Conservation (phyloP, 2,888 invertebrate genomes). For the Dorcus parallelipipedus region DNA sequence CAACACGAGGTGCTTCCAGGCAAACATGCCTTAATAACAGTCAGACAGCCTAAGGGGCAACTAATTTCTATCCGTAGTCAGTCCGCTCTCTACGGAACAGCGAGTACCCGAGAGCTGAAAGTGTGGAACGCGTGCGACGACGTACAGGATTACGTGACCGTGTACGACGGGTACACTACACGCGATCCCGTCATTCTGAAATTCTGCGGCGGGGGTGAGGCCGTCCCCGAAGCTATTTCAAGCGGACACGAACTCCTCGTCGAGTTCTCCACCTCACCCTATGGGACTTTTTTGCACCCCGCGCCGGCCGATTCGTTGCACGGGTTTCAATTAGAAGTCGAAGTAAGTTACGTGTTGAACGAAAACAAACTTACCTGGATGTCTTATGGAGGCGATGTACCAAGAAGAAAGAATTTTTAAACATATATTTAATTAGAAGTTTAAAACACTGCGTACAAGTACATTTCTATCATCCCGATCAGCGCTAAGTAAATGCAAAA, state of each 20-base stretch:
- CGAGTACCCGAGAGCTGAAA: slow-evolving; percentile 50
- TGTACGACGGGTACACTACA: slow-evolving; percentile 86
- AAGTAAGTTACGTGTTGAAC: slow-evolving; percentile 46
- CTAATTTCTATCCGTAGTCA: slow-evolving; percentile 80
- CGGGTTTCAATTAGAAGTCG: slow-evolving; percentile 86
- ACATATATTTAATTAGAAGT: no score
- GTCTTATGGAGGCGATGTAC: no score
- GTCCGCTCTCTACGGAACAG: slow-evolving; percentile 61
- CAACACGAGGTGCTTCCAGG: slow-evolving; percentile 82
- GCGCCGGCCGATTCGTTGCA: slow-evolving; percentile 74
- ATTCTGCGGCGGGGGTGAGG: slow-evolving; percentile 86
- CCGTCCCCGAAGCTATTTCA: slow-evolving; percentile 80
- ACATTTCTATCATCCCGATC: no score
- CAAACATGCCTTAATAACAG: slow-evolving; percentile 83
- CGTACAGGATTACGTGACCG: slow-evolving; percentile 72
- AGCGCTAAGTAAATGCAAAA: no score
- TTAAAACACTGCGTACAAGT: no score
- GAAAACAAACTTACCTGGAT: no score
- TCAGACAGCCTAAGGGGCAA: slow-evolving; percentile 81
- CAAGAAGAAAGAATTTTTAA: no score
- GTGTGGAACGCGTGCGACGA: slow-evolving; percentile 82
- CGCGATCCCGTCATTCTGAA: slow-evolving; percentile 83
- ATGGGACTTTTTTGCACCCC: slow-evolving; percentile 83
- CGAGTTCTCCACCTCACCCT: slow-evolving; percentile 86
- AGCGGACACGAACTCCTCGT: slow-evolving; percentile 86